Percentiles rank a stretch among this genome's conserved stretches.
phyloP scores from a whole-genome alignment of 2,113 vertebrate genomes.

The Protobothrops flavoviridis region DNA sequence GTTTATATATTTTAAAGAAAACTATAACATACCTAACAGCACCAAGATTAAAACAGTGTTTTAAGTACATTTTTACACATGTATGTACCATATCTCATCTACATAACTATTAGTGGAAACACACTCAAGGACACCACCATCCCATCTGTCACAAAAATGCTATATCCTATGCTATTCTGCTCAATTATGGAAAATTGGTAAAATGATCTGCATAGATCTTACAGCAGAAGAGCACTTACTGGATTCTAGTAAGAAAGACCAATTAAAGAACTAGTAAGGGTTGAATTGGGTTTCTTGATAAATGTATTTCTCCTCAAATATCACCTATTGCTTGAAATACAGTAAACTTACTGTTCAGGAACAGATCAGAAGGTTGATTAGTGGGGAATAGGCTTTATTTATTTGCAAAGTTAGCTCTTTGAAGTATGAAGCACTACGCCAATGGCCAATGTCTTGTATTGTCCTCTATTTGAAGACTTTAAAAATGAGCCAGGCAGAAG shows the following conservation, averaged over 20 bases:
- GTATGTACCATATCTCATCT: neutral
- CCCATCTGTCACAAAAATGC: neutral
- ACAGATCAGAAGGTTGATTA: neutral
- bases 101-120: neutral
- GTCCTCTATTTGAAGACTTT: neutral
- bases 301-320: neutral
- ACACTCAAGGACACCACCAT: neutral
- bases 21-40: neutral
- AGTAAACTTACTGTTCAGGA: neutral
- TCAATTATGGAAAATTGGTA: neutral
- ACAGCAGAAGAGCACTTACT: neutral
- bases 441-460: neutral
- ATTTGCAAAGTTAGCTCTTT: slow-evolving; percentile 14
- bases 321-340: neutral
- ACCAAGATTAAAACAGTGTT: neutral
- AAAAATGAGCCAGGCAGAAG: neutral
- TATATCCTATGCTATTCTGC: neutral
- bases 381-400: neutral
- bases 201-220: neutral
- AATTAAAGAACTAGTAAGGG: neutral
- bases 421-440: neutral
- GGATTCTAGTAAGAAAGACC: neutral
- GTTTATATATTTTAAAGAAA: neutral
- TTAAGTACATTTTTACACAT: neutral
- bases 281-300: neutral